Evolutionary conservation across 2,113 vertebrate species (phyloP).

Genomic region (Girardinichthys multiradiatus): DNA sequence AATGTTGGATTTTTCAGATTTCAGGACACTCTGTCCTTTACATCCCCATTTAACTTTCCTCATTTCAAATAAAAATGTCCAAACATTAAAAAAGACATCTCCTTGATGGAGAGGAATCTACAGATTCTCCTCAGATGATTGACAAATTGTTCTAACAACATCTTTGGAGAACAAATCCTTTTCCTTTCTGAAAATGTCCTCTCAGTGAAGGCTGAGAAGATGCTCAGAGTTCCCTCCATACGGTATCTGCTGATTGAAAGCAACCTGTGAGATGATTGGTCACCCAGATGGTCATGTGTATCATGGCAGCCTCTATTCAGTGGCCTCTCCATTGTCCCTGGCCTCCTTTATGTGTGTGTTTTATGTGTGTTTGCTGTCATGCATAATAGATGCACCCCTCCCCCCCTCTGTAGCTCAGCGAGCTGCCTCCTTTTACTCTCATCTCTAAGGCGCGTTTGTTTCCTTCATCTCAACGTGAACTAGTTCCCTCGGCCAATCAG

Average conservation of each 20-base stretch:
- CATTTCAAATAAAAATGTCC: neutral
- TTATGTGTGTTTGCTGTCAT: conserved; percentile 36
- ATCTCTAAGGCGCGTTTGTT: neutral
- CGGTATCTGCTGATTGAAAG: conserved; percentile 34
- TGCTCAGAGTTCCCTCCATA: neutral
- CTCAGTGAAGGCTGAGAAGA: neutral
- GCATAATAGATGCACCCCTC: conserved; percentile 57
- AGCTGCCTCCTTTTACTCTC: conserved; percentile 15
- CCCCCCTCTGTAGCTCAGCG: conserved; percentile 27
- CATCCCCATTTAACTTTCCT: neutral
- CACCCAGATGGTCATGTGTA: conserved; percentile 54
- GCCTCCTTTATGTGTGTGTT: conserved; percentile 17
- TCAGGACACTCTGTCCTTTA: neutral
- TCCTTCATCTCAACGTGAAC: conserved; percentile 5
- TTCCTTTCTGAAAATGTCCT: neutral
- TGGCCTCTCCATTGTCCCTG: conserved; percentile 33
- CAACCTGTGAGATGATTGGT: conserved; percentile 32
- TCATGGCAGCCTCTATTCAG: conserved; percentile 50
- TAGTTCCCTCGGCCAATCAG: conserved; percentile 17
- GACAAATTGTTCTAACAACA: too few relatives aligned
- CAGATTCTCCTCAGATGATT: too few relatives aligned
- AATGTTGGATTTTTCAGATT: neutral
- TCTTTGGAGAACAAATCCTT: neutral
- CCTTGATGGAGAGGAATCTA: too few relatives aligned
- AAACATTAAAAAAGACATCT: neutral